phyloP scores from a whole-genome alignment of 2,797 vertebrate genomes.

The Micropoecilia bifurca region DNA sequence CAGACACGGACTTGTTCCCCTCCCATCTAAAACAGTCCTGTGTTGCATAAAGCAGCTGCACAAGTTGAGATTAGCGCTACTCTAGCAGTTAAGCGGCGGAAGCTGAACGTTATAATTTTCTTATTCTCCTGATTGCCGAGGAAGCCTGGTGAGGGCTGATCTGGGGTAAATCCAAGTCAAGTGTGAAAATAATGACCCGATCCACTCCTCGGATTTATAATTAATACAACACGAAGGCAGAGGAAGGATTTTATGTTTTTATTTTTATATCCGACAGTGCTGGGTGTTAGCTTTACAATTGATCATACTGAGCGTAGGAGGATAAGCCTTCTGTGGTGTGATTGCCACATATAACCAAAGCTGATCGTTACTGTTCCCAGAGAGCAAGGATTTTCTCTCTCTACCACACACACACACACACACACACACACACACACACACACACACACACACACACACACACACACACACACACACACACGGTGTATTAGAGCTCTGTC shows the following conservation, averaged over 20 bases:
- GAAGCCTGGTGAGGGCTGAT: conserved; percentile 5
- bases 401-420: conserved; percentile 10
- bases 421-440: not conserved
- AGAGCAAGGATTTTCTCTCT: conserved; percentile 31
- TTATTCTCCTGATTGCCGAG: conserved; percentile 16
- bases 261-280: conserved; percentile 19
- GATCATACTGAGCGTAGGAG: conserved; percentile 78
- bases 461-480: conserved; percentile 26
- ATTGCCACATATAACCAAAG: conserved; percentile 73
- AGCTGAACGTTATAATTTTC: not conserved
- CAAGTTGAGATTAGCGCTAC: conserved; percentile 13
- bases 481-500: conserved; percentile 31
- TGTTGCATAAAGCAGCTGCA: conserved; percentile 10
- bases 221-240: conserved; percentile 39
- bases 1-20: not conserved
- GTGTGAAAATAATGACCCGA: conserved; percentile 45
- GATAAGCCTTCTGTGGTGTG: conserved; percentile 80
- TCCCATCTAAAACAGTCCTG: conserved; percentile 11
- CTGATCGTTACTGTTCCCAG: conserved; percentile 40
- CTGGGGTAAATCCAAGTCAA: conserved; percentile 33
- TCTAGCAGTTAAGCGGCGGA: conserved; percentile 4
- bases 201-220: conserved; percentile 37
- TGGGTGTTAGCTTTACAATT: conserved; percentile 54
- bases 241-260: conserved; percentile 14
- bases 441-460: conserved; percentile 6